Base-by-base conservation (phyloP, 2,888 invertebrate genomes). In the Smittia aterrima region DNA sequence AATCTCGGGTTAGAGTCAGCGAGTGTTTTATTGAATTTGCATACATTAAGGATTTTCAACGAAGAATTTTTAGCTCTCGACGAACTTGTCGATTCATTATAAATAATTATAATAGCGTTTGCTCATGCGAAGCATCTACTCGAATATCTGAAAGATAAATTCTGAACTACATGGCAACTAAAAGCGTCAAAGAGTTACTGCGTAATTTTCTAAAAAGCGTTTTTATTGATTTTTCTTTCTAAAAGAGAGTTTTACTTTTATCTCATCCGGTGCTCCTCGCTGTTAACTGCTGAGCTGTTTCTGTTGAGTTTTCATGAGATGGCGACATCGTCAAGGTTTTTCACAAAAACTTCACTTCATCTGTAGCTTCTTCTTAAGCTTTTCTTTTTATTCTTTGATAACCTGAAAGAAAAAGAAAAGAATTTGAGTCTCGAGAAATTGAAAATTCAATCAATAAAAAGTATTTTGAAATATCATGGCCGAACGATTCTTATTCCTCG, bases 401-500 rank as follows among this genome's bases (percentile, higher is more conserved):
- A 53, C 25, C 70, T 70, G 70, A 2, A 70, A 70, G 53, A 13
- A 70, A 1, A 71, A 53, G 7, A 54, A 54, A 1, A 47, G 47
- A 58, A 71, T 27, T 54, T 68, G 4, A 58, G 20, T 58, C 20
- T 9, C 7, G 24, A n/a, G 13, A 58, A 4, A 22, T 58, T 58
- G 13, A 22, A 70, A 70, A 27, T 24, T n/a, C 9, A 54, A 53
- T 32, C 41, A 18, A 22, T 16, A 47, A 53, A 67, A 41, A n/a
- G n/a, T 9, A n/a, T 41, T 68, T 68, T 16, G 41, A 68, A n/a
- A n/a, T n/a, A n/a, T 47, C 11, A 68, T 68, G 68, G 68, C 41
- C 47, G 68, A 47, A 13, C 18, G 13, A 18, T 22, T 22, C 13
- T 25, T 20, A 20, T 13, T 16, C 38, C 40, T n/a, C 47, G 4